Base-by-base conservation (phyloP, 2,113 vertebrate species). In the Solenodon paradoxus region DNA sequence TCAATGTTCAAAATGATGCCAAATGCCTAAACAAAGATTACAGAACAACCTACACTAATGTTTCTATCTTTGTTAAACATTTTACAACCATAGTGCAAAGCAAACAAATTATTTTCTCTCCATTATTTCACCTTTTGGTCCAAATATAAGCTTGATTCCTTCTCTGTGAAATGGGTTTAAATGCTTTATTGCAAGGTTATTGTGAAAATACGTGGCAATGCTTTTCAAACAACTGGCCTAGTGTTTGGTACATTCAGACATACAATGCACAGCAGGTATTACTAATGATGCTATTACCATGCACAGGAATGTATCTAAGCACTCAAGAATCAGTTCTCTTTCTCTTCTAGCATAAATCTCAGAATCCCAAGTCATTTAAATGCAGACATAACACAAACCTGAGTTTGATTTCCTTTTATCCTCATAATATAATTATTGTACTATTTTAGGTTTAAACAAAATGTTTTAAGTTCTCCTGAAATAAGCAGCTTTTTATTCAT, bases 131-230 rank as follows among this genome's bases (percentile, higher is more conserved):
- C 28, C 9, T 81, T 9, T 47, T 32, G 30, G 11, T 75, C 81
- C 59, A 80, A 53, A 66, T 32, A 47, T 32, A 85, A 92, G 35
- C 19, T 74, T 85, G 24, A 5, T 64, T 79, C 69, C 24, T 63
- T 71, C 63, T 72, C 80, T 95, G 49, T 63, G 85, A 92, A 96
- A 92, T 92, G 81, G 64, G 66, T n/a, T 93, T 78, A 30, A 78
- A 51, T 19, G 47, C 28, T 8, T 96, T 75, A 57, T 86, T 45
- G 57, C 20, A 88, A 3, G 35, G 24, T 72, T 72, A 53, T 24
- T 28, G 1, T 51, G 26, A 51, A 3, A 45, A 63, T 47, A 28
- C 16, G 64, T 22, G 69, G 51, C 20, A 49, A 85, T 19, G 3
- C 12, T 66, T 95, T 91, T 55, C 55, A 71, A 85, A 89, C 45